A percentile compares a stretch with the other conserved stretches of the same genome.
Evolutionary conservation across 2,113 vertebrate species (phyloP).

Genomic region (Pitta sordida): DNA sequence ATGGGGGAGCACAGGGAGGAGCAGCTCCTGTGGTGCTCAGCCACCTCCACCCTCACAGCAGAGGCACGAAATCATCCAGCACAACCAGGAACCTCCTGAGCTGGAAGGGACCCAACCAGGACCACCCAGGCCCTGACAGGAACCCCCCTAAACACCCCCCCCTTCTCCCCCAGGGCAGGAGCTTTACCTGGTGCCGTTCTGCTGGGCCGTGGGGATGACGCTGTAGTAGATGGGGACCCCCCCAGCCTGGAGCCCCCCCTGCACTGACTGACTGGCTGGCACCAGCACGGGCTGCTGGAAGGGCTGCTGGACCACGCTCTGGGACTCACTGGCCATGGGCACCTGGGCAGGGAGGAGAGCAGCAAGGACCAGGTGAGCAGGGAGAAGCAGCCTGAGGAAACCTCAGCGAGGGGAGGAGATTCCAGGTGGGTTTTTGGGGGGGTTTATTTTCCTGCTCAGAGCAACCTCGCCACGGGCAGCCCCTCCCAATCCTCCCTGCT

Average conservation of each 20-base stretch:
- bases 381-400: neutral
- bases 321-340: conserved; percentile 90
- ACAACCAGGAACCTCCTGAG: too few relatives aligned
- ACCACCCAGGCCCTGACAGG: neutral
- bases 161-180: neutral
- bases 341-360: conserved; percentile 73
- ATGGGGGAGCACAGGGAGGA: neutral
- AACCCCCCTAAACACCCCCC: neutral
- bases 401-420: neutral
- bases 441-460: neutral
- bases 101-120: neutral
- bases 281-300: conserved; percentile 96
- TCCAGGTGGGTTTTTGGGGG: too few relatives aligned
- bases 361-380: neutral
- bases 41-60: neutral
- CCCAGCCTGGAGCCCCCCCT: conserved; percentile 81
- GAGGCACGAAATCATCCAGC: neutral
- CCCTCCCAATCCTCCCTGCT: neutral
- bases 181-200: conserved; percentile 91
- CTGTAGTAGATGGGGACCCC: conserved; percentile 95
- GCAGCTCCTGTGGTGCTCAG: neutral
- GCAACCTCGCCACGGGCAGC: neutral
- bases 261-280: conserved; percentile 92
- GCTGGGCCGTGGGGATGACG: conserved; percentile 91
- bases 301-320: conserved; percentile 89